These are phyloP conservation scores for Chrysolina oricalcia DNA, from an alignment of 2,888 invertebrate genomes.

Conservation along the genomic window DNA sequence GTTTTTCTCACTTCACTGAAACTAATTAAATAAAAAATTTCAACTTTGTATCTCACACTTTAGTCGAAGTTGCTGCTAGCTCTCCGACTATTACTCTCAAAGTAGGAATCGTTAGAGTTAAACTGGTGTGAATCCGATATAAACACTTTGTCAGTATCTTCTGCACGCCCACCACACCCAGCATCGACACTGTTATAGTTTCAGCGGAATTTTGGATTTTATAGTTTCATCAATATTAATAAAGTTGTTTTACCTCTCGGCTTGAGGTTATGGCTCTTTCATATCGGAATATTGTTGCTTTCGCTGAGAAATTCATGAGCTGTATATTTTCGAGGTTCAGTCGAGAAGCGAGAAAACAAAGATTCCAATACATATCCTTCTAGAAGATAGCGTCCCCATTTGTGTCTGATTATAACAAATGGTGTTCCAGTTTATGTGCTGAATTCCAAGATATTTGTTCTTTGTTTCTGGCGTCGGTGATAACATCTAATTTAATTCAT, in stretches of 20 bases:
- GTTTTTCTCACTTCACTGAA: too few relatives aligned
- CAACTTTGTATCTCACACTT: too few relatives aligned
- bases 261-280: slow-evolving; percentile 17
- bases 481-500: too few relatives aligned
- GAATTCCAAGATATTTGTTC: not conserved
- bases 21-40: too few relatives aligned
- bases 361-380: not conserved
- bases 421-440: not conserved
- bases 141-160: slow-evolving; percentile 12
- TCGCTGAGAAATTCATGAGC: slow-evolving; percentile 13
- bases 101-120: slow-evolving; percentile 13
- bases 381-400: not conserved
- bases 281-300: slow-evolving; percentile 13
- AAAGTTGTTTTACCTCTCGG: slow-evolving; percentile 3
- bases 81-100: too few relatives aligned
- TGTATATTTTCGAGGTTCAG: slow-evolving; percentile 22
- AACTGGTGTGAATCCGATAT: slow-evolving; percentile 21
- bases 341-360: not conserved
- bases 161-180: slow-evolving; percentile 8
- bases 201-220: slow-evolving; percentile 15
- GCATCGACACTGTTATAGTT: slow-evolving; percentile 20
- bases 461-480: too few relatives aligned
- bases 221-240: slow-evolving; percentile 25
- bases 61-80: too few relatives aligned
- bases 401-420: not conserved